Evolutionary conservation across 2,113 vertebrate species (phyloP).

Genomic region (Leiothrix lutea): DNA sequence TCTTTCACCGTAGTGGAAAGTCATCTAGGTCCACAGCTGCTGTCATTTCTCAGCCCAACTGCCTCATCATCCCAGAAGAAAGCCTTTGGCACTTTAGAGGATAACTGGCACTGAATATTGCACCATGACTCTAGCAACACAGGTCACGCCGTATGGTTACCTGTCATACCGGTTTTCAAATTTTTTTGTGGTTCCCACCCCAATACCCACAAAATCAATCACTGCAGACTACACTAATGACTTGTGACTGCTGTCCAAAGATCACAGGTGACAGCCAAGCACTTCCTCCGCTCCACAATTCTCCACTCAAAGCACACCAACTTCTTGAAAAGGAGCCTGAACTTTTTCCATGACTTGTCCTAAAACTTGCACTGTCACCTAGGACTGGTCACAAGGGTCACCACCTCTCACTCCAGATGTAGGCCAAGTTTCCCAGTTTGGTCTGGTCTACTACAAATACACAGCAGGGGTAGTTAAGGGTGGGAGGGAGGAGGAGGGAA

Average conservation of each 20-base stretch:
- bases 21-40: background rate
- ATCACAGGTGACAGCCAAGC: background rate
- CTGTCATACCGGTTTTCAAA: background rate
- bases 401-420: background rate
- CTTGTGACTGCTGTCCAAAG: background rate
- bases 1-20: background rate
- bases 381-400: background rate
- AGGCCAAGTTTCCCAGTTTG: background rate
- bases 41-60: background rate
- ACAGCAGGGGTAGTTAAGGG: background rate
- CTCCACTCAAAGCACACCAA: background rate
- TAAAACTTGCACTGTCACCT: background rate
- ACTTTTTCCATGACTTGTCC: background rate
- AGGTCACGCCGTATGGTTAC: background rate
- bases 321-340: background rate
- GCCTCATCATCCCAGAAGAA: background rate
- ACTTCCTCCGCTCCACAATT: background rate
- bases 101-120: background rate
- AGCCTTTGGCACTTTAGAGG: background rate
- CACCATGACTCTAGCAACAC: accelerated
- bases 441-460: background rate
- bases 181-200: background rate
- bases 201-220: background rate
- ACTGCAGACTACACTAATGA: background rate
- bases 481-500: too few relatives aligned